A percentile compares a stretch with the other conserved stretches of the same genome.
phyloP scores from a whole-genome alignment of 2,113 vertebrate species.

The Rostratula benghalensis region DNA sequence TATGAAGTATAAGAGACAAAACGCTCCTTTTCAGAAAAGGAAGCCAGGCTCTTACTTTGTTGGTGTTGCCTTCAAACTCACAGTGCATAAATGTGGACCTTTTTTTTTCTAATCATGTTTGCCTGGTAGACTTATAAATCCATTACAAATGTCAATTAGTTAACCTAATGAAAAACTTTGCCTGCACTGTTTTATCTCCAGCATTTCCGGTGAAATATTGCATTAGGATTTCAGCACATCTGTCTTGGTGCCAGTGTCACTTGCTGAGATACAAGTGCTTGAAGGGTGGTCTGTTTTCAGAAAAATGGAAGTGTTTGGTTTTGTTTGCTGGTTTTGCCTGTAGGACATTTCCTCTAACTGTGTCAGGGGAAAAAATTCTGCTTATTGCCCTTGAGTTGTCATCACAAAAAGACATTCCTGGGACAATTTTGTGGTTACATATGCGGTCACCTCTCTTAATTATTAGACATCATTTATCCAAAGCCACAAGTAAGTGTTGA shows the following conservation, averaged over 20 bases:
- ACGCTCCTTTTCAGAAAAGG: neutral
- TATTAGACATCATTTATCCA: neutral
- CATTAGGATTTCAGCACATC: neutral
- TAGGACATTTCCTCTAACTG: neutral
- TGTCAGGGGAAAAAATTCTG: neutral
- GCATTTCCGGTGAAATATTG: neutral
- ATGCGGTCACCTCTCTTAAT: neutral
- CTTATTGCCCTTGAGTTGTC: neutral
- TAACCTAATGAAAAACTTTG: neutral
- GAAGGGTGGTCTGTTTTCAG: neutral
- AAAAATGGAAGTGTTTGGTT: neutral
- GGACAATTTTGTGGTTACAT: neutral
- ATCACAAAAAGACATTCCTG: neutral
- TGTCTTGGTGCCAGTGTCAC: neutral
- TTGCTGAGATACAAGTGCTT: neutral
- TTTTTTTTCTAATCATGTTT: neutral
- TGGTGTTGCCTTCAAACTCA: neutral
- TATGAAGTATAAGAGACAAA: neutral
- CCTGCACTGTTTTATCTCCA: neutral
- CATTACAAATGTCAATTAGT: neutral
- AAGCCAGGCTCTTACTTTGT: neutral
- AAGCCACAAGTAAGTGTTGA: neutral
- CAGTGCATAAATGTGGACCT: neutral
- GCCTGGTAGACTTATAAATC: neutral
- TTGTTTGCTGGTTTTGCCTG: neutral